Base-by-base conservation (phyloP, 2,113 vertebrate genomes). In the Acinonyx jubatus region DNA sequence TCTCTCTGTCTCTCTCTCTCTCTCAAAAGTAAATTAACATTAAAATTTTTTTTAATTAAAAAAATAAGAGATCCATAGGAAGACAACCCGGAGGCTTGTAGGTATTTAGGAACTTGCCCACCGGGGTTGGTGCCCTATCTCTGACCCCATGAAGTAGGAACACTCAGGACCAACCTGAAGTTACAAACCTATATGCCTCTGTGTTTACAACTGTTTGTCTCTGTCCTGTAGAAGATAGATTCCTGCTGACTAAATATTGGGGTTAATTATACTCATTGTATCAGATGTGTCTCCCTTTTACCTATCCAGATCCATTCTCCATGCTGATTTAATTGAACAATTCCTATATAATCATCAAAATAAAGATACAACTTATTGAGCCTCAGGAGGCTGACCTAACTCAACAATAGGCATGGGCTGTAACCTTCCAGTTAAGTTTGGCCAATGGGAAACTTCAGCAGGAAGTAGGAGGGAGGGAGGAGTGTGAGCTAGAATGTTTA, bases 301-400 rank as follows among this genome's bases (percentile, higher is more conserved):
- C 38, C 9, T 29, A 41, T 36, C 33, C 10, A 9, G 27, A 78
- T 41, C 25, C 52, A 80, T 16, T 92, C 55, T 63, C 27, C 57
- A 76, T 1, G 21, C 14, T 5, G 36, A 86, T 33, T 86, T 48
- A 74, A 95, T 33, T 65, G 36, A 97, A 66, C 45, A 71, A 73
- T 82, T 93, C 16, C 13, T 91, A 8, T 29, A 11, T 91, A 78
- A 21, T 80, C 63, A 93, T 92, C 55, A 81, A 48, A 91, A 69
- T 93, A 68, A 73, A 91, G 65, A 76, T 68, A 33, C 25, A 45
- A 19, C 74, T 65, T 83, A 61, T 23, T 45, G 92, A 96, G 14
- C 48, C 50, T 16, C 31, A 61, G 48, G 65, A 71, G 18, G 9
- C 36, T 41, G n/a, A 41, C 69, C 31, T 50, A 83, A 36, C 61